Conservation (phyloP, 1,140 invertebrate genomes). For the Drosophila insularis region DNA sequence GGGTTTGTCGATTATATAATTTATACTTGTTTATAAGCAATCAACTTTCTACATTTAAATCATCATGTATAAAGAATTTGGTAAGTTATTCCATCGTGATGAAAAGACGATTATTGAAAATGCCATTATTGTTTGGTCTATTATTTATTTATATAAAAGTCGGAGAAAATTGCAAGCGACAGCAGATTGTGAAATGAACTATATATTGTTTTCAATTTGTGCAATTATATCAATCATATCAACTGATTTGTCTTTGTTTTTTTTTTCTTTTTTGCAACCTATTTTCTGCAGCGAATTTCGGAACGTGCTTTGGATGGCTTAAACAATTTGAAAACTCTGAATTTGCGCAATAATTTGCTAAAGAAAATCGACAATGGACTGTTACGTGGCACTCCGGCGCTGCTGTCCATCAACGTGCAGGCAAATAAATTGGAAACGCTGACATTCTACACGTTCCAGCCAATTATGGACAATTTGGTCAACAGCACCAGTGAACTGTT, state of each 20-base stretch:
- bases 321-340: conserved; percentile 86
- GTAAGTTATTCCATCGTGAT: no score
- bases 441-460: conserved; percentile 87
- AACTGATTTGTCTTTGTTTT: conserved; percentile 11
- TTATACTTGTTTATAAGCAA: no score
- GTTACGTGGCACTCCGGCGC: conserved; percentile 85
- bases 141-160: no score
- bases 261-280: not conserved
- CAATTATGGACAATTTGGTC: conserved; percentile 89
- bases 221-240: not conserved
- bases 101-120: no score
- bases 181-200: not conserved
- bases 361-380: conserved; percentile 86
- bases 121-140: no score
- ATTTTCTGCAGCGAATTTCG: conserved; percentile 84
- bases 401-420: conserved; percentile 88
- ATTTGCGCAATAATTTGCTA: conserved; percentile 89
- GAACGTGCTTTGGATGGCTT: conserved; percentile 88
- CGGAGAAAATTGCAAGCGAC: no score
- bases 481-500: conserved; percentile 88
- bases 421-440: conserved; percentile 89
- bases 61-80: no score
- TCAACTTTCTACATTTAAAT: no score
- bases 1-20: no score
- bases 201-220: not conserved